Evolutionary conservation across 2,888 invertebrate species (phyloP).

Genomic region (Allacma fusca): DNA sequence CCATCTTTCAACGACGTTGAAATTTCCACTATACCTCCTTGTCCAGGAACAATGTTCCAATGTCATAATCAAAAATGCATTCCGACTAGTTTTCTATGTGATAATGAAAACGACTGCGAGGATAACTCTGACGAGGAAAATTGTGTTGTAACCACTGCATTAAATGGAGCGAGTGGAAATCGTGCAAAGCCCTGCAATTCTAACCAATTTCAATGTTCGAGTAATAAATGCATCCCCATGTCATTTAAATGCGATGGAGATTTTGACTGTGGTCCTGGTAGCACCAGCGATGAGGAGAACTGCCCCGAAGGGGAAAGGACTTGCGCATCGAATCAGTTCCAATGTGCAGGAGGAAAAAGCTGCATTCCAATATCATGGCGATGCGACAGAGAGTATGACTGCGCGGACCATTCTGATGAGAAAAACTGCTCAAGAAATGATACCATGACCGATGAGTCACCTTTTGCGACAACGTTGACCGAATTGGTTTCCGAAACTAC

Average conservation of each 20-base stretch:
- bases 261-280: constrained; percentile 3
- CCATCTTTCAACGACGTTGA: no score
- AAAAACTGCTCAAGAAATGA: background rate
- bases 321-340: background rate
- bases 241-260: constrained; percentile 4
- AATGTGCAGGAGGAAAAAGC: background rate
- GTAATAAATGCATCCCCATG: background rate
- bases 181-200: background rate
- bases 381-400: constrained; percentile 11
- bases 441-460: background rate
- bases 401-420: background rate
- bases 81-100: background rate
- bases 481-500: background rate
- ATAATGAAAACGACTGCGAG: background rate
- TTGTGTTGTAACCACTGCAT: background rate
- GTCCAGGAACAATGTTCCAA: background rate
- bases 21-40: no score
- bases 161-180: no score
- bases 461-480: no score
- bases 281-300: background rate
- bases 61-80: background rate
- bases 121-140: background rate
- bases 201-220: background rate
- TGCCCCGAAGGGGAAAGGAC: background rate
- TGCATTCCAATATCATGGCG: background rate